Conservation (phyloP, 2,888 invertebrate genomes). For the Machimus rusticus region DNA sequence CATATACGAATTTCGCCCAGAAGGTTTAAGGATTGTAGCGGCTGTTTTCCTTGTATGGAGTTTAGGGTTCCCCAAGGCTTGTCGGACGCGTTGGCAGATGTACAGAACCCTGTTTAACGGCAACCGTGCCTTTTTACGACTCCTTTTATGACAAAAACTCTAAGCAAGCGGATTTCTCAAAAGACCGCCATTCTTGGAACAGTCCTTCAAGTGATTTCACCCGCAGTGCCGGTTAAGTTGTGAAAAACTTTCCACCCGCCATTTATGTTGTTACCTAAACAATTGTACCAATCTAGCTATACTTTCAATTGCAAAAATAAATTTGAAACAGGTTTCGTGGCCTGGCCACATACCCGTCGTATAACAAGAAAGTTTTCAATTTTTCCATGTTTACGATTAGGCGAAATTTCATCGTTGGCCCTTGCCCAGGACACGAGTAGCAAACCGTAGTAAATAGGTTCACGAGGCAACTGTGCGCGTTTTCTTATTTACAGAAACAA, state of each 20-base stretch:
- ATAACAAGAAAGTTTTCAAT: background rate
- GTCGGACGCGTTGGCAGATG: background rate
- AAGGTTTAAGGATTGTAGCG: background rate
- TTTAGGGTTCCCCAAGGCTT: background rate
- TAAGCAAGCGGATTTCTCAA: background rate
- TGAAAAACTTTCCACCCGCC: background rate
- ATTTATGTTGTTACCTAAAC: background rate
- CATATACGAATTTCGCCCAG: background rate
- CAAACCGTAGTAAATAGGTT: background rate
- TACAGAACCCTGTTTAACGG: background rate
- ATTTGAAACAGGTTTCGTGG: background rate
- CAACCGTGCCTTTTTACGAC: background rate
- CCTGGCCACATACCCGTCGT: background rate
- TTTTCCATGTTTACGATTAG: background rate
- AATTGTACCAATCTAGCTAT: background rate
- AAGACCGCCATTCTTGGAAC: background rate
- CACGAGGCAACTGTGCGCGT: background rate
- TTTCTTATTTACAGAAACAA: background rate
- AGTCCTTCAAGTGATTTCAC: background rate
- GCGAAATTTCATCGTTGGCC: background rate
- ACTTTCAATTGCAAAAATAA: background rate
- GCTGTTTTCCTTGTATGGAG: background rate
- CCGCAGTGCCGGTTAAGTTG: background rate
- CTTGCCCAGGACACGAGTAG: background rate
- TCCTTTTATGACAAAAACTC: background rate